These are phyloP conservation scores for Xylophagus ater DNA, from an alignment of 2,888 invertebrate genomes.

Conservation along the genomic window DNA sequence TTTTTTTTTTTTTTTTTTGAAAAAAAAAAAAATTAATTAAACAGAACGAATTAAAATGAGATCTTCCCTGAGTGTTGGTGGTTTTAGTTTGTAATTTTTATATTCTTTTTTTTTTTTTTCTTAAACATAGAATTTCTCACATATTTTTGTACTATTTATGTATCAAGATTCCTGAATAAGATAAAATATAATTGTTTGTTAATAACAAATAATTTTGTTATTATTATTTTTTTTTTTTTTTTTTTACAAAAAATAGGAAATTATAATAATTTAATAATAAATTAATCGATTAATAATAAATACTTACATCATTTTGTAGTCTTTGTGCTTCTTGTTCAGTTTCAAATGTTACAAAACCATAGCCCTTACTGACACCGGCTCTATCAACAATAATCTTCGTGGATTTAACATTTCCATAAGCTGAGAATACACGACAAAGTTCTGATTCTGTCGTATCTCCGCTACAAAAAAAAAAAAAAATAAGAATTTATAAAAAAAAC, in stretches of 20 bases:
- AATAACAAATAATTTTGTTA: not conserved
- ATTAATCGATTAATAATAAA: not conserved
- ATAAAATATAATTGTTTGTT: constrained; percentile 15
- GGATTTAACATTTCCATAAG: constrained; percentile 79
- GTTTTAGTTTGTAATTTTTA: constrained; percentile 10
- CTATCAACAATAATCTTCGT: constrained; percentile 92
- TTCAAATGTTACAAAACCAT: constrained; percentile 72
- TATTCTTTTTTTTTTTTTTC: no score
- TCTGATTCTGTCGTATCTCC: constrained; percentile 88
- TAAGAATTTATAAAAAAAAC: no score
- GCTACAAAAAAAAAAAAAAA: constrained; percentile 22
- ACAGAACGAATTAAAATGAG: constrained; percentile 25
- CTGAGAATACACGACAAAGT: constrained; percentile 80
- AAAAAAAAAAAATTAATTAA: constrained; percentile 20
- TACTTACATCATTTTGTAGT: constrained; percentile 55
- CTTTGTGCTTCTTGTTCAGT: constrained; percentile 75
- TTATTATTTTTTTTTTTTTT: not conserved
- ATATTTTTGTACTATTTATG: constrained; percentile 14
- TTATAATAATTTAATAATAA: no score
- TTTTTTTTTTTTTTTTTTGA: no score
- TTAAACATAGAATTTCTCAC: constrained; percentile 16
- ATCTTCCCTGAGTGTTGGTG: constrained; percentile 26
- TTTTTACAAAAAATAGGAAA: not conserved
- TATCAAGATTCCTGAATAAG: constrained; percentile 18
- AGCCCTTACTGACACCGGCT: constrained; percentile 80